A percentile compares a stretch with the other conserved stretches of the same genome.
phyloP scores from a whole-genome alignment of 2,797 vertebrate genomes.

The Chlorospingus flavigularis region DNA sequence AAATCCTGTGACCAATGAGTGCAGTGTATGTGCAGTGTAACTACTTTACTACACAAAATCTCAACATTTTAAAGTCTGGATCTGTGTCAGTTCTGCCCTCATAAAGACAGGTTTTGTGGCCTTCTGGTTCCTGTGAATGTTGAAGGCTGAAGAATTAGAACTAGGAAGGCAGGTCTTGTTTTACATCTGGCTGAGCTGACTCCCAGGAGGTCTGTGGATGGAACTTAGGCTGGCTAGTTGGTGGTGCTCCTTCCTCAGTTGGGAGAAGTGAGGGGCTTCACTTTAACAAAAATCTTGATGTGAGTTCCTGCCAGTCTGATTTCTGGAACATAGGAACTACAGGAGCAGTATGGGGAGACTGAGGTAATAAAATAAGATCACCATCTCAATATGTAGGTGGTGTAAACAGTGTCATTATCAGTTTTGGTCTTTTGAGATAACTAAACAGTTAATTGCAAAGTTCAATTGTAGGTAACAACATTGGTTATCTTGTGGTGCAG shows the following conservation, averaged over 20 bases:
- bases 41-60: background rate
- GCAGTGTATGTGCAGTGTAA: background rate
- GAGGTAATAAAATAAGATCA: background rate
- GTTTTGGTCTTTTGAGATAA: background rate
- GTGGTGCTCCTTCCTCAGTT: accelerated
- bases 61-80: background rate
- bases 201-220: background rate
- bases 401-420: background rate
- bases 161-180: background rate
- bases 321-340: background rate
- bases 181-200: background rate
- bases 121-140: background rate
- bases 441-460: background rate
- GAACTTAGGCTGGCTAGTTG: background rate
- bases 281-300: background rate
- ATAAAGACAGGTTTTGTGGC: background rate
- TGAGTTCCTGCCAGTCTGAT: background rate
- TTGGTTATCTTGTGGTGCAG: background rate
- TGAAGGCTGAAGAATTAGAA: background rate
- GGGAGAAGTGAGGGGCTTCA: background rate
- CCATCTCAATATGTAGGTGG: background rate
- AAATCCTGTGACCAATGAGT: background rate
- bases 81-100: background rate
- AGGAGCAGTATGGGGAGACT: background rate
- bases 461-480: background rate